phyloP scores from a whole-genome alignment of 1,140 invertebrate species.

The Dolichoris vasculosae region DNA sequence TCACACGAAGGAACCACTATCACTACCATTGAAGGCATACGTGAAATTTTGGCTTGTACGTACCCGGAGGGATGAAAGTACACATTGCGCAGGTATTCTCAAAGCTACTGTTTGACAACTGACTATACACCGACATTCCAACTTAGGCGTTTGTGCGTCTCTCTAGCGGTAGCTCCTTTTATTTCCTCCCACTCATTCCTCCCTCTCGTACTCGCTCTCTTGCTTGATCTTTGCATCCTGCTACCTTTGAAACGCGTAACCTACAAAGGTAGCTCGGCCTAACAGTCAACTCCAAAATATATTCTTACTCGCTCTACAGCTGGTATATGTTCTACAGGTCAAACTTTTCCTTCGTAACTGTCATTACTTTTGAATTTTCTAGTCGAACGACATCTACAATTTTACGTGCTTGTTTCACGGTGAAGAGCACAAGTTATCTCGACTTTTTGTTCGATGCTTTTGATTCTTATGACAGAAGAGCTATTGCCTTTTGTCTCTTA shows the following conservation, averaged over 20 bases:
- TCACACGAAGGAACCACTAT: background rate
- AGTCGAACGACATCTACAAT: background rate
- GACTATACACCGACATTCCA: conserved; percentile 14
- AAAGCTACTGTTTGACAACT: conserved; percentile 46
- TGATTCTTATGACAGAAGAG: background rate
- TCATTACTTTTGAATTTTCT: conserved; percentile 40
- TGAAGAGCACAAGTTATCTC: conserved; percentile 17
- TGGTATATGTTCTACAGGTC: background rate
- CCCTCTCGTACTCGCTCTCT: background rate
- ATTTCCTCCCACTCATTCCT: background rate
- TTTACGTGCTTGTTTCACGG: background rate
- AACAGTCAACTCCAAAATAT: conserved; percentile 29
- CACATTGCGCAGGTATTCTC: conserved; percentile 5
- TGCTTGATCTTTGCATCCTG: conserved; percentile 4
- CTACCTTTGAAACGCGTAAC: conserved; percentile 17
- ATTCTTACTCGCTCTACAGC: conserved; percentile 30
- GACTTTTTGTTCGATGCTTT: background rate
- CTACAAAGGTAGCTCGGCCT: conserved; percentile 32
- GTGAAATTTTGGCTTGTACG: conserved; percentile 16
- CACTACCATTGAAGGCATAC: background rate
- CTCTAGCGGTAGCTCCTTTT: background rate
- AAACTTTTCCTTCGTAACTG: background rate
- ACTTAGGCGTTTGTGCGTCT: background rate
- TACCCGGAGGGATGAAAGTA: conserved; percentile 10
- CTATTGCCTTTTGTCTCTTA: conserved; percentile 1